phyloP scores from a whole-genome alignment of 2,113 vertebrate species.

The Xiphias gladius region DNA sequence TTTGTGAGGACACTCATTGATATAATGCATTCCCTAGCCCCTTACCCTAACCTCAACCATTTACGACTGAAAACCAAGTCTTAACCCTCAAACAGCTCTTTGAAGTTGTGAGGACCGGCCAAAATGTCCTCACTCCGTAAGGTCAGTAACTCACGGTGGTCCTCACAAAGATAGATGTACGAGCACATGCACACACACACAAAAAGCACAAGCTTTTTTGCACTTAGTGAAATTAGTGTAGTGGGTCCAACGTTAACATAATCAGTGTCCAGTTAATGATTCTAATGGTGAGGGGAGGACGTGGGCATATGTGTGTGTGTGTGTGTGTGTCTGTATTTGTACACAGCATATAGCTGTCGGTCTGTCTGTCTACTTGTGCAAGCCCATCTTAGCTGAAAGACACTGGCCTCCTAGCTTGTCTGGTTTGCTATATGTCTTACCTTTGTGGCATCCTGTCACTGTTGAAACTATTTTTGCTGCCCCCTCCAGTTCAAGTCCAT shows the following conservation, averaged over 20 bases:
- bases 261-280: slow-evolving; percentile 75
- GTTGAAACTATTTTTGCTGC: neutral
- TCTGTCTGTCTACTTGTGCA: slow-evolving; percentile 34
- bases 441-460: slow-evolving; percentile 11
- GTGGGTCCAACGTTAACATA: slow-evolving; percentile 62
- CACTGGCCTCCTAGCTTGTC: slow-evolving; percentile 12
- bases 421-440: neutral
- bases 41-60: no score
- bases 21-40: no score
- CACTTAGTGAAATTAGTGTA: slow-evolving; percentile 78
- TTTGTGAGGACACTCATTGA: no score
- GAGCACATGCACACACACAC: slow-evolving; percentile 13
- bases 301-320: slow-evolving; percentile 18
- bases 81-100: no score
- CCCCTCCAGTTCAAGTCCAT: neutral
- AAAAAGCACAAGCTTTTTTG: slow-evolving; percentile 56
- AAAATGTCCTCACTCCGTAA: no score
- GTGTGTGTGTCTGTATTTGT: neutral
- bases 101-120: no score
- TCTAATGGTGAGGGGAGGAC: slow-evolving; percentile 56
- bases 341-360: neutral
- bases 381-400: slow-evolving; percentile 20
- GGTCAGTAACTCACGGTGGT: no score
- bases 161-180: no score
- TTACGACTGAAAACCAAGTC: no score